A percentile compares a stretch with the other conserved stretches of the same genome.
Evolutionary conservation across 2,888 invertebrate species (phyloP).

Genomic region (Leptopilina myrica): DNA sequence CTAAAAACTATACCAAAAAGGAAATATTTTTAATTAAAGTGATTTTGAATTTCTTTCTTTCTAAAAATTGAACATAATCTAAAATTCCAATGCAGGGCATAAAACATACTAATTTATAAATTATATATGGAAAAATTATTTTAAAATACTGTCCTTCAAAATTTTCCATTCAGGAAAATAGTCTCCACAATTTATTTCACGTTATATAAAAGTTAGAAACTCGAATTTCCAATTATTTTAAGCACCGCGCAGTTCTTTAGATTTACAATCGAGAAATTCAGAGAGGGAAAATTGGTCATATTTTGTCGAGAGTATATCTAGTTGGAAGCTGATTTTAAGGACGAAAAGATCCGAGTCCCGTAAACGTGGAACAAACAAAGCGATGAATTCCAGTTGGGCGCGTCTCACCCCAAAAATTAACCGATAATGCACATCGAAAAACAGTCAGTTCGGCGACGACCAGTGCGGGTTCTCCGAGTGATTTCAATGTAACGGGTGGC

Average conservation of each 20-base stretch:
- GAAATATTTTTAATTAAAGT: too few species aligned
- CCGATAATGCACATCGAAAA: constrained; percentile 69
- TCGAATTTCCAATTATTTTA: too few species aligned
- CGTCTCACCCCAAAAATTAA: constrained; percentile 72
- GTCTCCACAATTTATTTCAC: too few species aligned
- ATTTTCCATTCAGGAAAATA: too few species aligned
- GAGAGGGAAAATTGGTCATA: constrained; percentile 34
- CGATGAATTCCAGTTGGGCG: constrained; percentile 74
- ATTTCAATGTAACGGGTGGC: constrained; percentile 59
- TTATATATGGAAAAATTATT: too few species aligned
- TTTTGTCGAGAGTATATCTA: constrained; percentile 32
- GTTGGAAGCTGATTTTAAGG: constrained; percentile 44
- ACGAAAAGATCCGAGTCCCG: constrained; percentile 51
- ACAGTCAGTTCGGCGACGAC: constrained; percentile 44
- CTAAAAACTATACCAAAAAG: too few species aligned
- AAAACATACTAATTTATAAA: too few species aligned
- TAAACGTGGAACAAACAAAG: constrained; percentile 69
- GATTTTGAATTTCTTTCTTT: too few species aligned
- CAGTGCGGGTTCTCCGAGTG: constrained; percentile 47
- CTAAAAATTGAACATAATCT: too few species aligned
- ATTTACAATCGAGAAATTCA: constrained; percentile 7
- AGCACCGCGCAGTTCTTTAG: background rate
- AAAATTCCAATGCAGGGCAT: too few species aligned
- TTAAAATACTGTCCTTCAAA: too few species aligned
- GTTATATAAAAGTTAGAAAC: too few species aligned